Evolutionary conservation across 2,797 vertebrate genomes (phyloP), one percentile per base, ranked within the genome.

Genomic region (Leptodactylus fallax): DNA sequence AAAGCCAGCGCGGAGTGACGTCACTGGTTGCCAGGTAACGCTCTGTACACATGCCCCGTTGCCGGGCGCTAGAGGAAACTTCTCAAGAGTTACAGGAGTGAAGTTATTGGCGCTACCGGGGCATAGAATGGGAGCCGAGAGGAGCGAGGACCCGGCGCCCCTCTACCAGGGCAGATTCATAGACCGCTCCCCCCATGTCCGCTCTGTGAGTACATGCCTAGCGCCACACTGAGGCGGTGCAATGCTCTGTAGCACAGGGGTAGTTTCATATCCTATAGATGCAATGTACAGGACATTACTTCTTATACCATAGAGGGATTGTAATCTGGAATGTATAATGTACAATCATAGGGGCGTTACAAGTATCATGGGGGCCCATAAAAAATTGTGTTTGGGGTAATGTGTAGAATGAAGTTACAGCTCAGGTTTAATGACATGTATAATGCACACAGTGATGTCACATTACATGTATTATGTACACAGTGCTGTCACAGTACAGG

Each of bases 161-260:
- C 77, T 83, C 14, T 9, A 81, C 47, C 47, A 36, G 7, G 13
- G 87, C 78, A 92, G 87, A 90, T 25, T 76, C 56, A 81, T 78
- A 61, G 90, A 91, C 47, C 87, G 84, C 51, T 81, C 63, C 27
- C 90, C 90, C 0, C 21, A 84, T 79, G 81, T 91, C 56, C 86
- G 55, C 86, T 76, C 87, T 67, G 91, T 90, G 81, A 86, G 88
- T 89, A 84, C 3, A n/a, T n/a, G n/a, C n/a, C n/a, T n/a, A 4
- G 8, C 12, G 27, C 78, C 25, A 13, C 4, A 1, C 11, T 56
- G 55, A 13, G 13, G 4, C n/a, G 21, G 2, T 3, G 13, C 11
- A 11, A 7, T 63, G 21, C 60, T 3, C 2, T n/a, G 60, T 6
- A 2, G 12, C 0, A 7, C 36, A 36, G 36, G 36, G 36, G 36